Percentiles rank a stretch among this genome's conserved stretches.
Evolutionary conservation across 1,140 invertebrate genomes (phyloP).

Genomic region (Tetramorium alpestre): DNA sequence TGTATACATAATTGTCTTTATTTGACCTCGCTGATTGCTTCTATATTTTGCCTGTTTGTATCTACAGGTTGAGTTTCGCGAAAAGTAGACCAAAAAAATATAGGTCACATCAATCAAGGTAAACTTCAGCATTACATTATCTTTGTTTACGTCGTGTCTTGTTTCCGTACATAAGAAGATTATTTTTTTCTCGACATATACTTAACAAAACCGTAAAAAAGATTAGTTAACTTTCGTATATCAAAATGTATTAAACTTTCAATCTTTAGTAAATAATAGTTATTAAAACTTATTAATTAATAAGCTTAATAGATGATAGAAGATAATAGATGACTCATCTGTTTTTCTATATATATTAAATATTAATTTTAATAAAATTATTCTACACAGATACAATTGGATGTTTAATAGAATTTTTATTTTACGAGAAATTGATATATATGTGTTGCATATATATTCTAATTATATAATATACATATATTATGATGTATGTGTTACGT

Average conservation of each 20-base stretch:
- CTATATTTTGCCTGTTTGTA: neutral
- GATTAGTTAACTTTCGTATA: neutral
- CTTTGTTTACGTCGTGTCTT: neutral
- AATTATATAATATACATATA: too few species aligned
- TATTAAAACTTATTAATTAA: neutral
- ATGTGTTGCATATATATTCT: too few species aligned
- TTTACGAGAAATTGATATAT: too few species aligned
- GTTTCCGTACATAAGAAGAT: slow-evolving; percentile 27
- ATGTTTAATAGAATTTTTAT: too few species aligned
- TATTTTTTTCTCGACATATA: neutral
- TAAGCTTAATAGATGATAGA: neutral
- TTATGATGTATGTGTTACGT: too few species aligned
- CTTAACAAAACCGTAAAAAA: neutral
- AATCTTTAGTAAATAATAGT: neutral
- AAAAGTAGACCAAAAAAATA: slow-evolving; percentile 5
- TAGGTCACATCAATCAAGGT: slow-evolving; percentile 1
- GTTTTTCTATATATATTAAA: too few species aligned
- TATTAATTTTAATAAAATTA: too few species aligned
- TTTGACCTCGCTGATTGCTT: neutral
- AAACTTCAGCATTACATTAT: neutral
- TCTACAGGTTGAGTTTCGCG: neutral
- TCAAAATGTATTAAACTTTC: neutral
- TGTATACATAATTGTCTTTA: neutral
- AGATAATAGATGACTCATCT: too few species aligned
- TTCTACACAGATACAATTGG: too few species aligned